These are phyloP conservation scores for Lycopodina hypogea DNA, from an alignment of 37 sponge, comb jelly and placozoan genomes.

Conservation along the genomic window DNA sequence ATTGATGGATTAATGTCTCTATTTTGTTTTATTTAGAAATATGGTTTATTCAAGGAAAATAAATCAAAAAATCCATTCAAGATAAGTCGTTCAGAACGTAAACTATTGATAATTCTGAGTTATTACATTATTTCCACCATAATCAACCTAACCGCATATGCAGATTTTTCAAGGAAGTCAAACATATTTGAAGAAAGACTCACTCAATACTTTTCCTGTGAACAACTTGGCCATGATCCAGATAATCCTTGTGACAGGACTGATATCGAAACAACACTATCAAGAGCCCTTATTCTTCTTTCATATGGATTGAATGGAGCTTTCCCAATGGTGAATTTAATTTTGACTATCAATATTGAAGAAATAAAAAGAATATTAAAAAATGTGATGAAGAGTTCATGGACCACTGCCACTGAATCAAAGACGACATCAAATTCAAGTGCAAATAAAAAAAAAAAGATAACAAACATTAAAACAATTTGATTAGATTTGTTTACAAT, in stretches of 20 bases:
- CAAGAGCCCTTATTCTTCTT: background rate
- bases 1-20: too few relatives aligned
- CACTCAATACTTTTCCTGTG: background rate
- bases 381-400: background rate
- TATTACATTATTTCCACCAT: slow-evolving; percentile 14
- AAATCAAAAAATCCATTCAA: slow-evolving; percentile 8
- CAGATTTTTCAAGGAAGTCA: background rate
- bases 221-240: slow-evolving; percentile 1
- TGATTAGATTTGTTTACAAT: too few relatives aligned
- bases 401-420: background rate
- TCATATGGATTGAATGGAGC: slow-evolving; percentile 12
- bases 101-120: background rate
- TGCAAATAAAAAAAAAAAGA: background rate
- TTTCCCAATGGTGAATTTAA: slow-evolving; percentile 19
- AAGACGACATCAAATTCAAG: background rate
- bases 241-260: slow-evolving; percentile 2
- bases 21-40: slow-evolving; percentile 10
- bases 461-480: background rate
- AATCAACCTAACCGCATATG: background rate
- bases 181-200: background rate
- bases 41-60: slow-evolving; percentile 8
- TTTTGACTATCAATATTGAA: slow-evolving; percentile 33
- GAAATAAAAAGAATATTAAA: slow-evolving; percentile 8
- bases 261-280: background rate
- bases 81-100: slow-evolving; percentile 19